A percentile compares a stretch with the other conserved stretches of the same genome.
phyloP scores from a whole-genome alignment of 35 echinoderm and acorn worm species.

The Ophioderma brevispina region DNA sequence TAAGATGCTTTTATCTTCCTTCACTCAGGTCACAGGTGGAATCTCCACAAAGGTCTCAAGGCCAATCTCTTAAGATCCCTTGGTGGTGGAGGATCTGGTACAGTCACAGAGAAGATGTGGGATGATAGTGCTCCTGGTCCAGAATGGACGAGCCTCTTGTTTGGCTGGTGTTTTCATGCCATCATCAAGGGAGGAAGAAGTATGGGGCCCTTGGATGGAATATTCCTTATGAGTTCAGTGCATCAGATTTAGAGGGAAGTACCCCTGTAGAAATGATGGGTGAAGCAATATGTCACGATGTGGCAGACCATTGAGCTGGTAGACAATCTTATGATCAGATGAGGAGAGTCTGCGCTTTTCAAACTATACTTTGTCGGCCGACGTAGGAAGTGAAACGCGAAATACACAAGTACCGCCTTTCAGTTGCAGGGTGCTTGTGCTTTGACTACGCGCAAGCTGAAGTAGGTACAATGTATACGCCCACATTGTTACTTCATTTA shows the following conservation, averaged over 20 bases:
- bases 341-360: no score
- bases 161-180: constrained; percentile 96
- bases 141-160: constrained; percentile 87
- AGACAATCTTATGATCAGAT: no score
- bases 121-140: constrained; percentile 69
- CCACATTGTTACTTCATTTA: no score
- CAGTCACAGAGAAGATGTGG: constrained; percentile 87
- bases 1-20: not conserved
- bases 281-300: no score
- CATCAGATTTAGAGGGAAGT: constrained; percentile 91
- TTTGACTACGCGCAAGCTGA: no score
- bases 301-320: no score
- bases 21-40: constrained; percentile 89
- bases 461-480: no score
- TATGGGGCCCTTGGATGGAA: constrained; percentile 96
- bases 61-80: constrained; percentile 85
- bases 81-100: constrained; percentile 53
- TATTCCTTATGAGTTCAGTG: constrained; percentile 92
- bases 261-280: no score
- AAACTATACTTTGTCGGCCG: no score
- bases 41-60: constrained; percentile 93
- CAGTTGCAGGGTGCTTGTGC: no score
- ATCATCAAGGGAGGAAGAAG: constrained; percentile 97
- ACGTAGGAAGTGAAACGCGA: no score
- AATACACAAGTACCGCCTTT: no score